A percentile compares a stretch with the other conserved stretches of the same genome.
Evolutionary conservation across 2,888 invertebrate species (phyloP).

Genomic region (Blastobasis lacticolella): DNA sequence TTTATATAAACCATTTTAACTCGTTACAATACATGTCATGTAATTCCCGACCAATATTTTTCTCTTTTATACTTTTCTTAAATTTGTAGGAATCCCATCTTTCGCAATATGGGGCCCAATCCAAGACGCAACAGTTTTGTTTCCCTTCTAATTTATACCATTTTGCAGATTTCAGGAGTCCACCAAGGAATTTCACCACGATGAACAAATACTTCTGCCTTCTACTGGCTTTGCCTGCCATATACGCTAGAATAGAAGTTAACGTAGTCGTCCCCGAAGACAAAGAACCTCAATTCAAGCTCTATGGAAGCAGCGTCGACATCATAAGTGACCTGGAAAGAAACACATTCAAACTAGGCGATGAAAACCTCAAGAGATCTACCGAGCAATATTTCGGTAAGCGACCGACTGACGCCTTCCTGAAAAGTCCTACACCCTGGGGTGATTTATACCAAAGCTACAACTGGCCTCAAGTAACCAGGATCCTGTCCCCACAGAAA

Average conservation of each 20-base stretch:
- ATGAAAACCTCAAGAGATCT: slow-evolving; percentile 25
- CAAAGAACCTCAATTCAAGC: slow-evolving; percentile 12
- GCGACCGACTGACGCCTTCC: slow-evolving; percentile 24
- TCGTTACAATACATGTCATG: no score
- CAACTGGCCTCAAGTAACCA: slow-evolving; percentile 31
- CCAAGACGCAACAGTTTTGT: no score
- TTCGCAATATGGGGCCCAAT: no score
- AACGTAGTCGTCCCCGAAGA: slow-evolving; percentile 20
- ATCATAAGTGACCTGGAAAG: slow-evolving; percentile 28
- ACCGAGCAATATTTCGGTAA: slow-evolving; percentile 22
- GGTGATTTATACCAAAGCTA: slow-evolving; percentile 32
- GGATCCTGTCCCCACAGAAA: slow-evolving; percentile 23
- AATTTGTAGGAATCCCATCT: no score
- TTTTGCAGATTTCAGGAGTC: no score
- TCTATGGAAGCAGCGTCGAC: slow-evolving; percentile 20
- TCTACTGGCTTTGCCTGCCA: slow-evolving; percentile 19
- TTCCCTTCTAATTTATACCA: no score
- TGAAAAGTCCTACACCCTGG: slow-evolving; percentile 38
- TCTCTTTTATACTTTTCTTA: no score
- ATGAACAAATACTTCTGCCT: background rate
- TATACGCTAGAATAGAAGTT: slow-evolving; percentile 27
- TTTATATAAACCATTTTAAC: no score
- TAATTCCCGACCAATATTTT: no score
- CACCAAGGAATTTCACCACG: no score
- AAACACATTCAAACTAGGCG: slow-evolving; percentile 25